These are phyloP conservation scores for Aphrophora alni DNA, from an alignment of 2,888 invertebrate genomes.

Conservation along the genomic window DNA sequence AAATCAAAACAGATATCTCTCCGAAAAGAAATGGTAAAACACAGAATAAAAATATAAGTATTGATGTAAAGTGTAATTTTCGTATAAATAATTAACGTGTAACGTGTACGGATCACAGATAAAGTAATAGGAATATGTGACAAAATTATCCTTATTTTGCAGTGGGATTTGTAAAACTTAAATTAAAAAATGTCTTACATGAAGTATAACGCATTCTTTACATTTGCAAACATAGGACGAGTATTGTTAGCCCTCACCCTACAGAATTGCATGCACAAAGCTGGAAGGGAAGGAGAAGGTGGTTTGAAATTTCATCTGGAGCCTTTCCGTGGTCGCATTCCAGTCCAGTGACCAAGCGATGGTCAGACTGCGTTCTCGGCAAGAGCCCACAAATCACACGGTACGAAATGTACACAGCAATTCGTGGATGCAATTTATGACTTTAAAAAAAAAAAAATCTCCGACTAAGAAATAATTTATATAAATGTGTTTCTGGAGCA, in stretches of 20 bases:
- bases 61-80: too few species aligned
- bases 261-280: background rate
- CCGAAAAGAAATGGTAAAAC: too few species aligned
- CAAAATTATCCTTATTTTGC: too few species aligned
- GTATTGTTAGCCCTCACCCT: background rate
- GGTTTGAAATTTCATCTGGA: slow-evolving; percentile 6
- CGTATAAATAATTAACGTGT: too few species aligned
- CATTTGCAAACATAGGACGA: too few species aligned
- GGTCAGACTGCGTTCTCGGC: background rate
- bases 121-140: too few species aligned
- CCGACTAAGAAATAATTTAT: background rate
- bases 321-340: background rate
- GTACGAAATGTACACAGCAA: background rate
- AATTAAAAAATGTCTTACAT: too few species aligned
- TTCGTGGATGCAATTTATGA: background rate
- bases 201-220: too few species aligned
- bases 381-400: background rate
- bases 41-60: too few species aligned
- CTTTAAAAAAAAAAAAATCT: background rate
- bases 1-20: too few species aligned
- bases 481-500: background rate
- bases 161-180: too few species aligned
- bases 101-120: too few species aligned
- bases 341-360: background rate
- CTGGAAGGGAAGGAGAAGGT: background rate